These are phyloP conservation scores for Nasonia oneida DNA, from an alignment of 2,888 invertebrate species.

Conservation along the genomic window DNA sequence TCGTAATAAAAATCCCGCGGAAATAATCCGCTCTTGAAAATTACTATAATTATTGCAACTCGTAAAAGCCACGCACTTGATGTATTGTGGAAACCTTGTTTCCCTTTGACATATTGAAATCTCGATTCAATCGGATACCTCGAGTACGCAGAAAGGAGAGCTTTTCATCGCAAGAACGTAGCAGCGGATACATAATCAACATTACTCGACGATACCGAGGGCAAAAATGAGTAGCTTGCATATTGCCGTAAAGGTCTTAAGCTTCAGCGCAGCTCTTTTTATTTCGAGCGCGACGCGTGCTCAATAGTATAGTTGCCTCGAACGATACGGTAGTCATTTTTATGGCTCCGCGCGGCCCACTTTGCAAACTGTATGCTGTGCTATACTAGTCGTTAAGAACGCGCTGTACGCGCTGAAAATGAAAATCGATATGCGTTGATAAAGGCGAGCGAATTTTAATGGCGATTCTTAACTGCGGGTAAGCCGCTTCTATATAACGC, in stretches of 20 bases:
- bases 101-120: not conserved
- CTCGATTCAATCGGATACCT: too few relatives aligned
- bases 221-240: not conserved
- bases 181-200: not conserved
- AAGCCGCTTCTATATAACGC: slow-evolving; percentile 36
- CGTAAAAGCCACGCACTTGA: not conserved
- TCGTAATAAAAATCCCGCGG: not conserved
- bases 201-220: not conserved
- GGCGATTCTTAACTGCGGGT: slow-evolving; percentile 53
- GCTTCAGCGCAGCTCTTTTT: slow-evolving; percentile 2
- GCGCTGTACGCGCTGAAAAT: slow-evolving; percentile 39
- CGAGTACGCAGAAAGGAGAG: not conserved
- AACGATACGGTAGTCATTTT: slow-evolving; percentile 51
- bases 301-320: slow-evolving; percentile 23
- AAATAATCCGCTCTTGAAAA: not conserved
- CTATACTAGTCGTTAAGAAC: slow-evolving; percentile 32
- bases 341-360: slow-evolving; percentile 26
- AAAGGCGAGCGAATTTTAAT: slow-evolving; percentile 56
- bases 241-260: not conserved
- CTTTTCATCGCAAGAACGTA: not conserved
- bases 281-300: not conserved
- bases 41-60: not conserved
- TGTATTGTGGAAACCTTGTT: not conserved
- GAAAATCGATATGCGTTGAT: slow-evolving; percentile 58
- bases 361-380: slow-evolving; percentile 13